Percentiles rank a stretch among this genome's conserved stretches.
Conservation (phyloP, 2,888 invertebrate genomes). For the Scaptomyza cyrtandrae region DNA sequence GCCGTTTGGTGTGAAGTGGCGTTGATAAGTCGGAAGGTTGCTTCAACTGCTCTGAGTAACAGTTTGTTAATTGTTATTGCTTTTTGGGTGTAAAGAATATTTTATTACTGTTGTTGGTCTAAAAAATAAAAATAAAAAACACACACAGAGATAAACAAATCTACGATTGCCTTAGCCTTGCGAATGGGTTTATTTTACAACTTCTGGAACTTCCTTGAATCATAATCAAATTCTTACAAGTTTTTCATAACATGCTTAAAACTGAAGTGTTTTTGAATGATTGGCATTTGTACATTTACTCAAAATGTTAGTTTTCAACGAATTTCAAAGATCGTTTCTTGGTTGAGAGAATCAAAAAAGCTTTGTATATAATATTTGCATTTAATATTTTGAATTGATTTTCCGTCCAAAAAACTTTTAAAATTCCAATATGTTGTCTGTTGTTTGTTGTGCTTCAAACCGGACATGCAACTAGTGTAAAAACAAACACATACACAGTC, state of each 20-base stretch:
- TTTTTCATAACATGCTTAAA: no score
- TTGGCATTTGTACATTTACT: no score
- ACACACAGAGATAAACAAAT: not conserved
- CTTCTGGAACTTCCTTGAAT: not conserved
- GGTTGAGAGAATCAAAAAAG: no score
- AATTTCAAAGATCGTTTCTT: no score
- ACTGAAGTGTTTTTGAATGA: no score
- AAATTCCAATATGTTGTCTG: constrained; percentile 15
- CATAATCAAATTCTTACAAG: not conserved
- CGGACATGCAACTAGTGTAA: constrained; percentile 32
- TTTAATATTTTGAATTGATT: no score
- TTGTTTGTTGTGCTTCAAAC: constrained; percentile 27
- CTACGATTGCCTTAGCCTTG: not conserved
- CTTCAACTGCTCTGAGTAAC: constrained; percentile 29
- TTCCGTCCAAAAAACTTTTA: not conserved
- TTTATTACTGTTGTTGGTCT: constrained; percentile 1
- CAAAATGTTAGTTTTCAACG: no score
- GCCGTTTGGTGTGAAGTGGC: constrained; percentile 49
- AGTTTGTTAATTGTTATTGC: constrained; percentile 69
- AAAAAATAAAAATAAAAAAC: no score
- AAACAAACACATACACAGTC: not conserved
- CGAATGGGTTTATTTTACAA: not conserved
- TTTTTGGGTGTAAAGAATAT: constrained; percentile 45
- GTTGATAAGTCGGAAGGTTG: constrained; percentile 54
- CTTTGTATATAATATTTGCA: no score